A percentile compares a stretch with the other conserved stretches of the same genome.
phyloP scores from a whole-genome alignment of 2,888 invertebrate genomes.

The Aromia moschata region DNA sequence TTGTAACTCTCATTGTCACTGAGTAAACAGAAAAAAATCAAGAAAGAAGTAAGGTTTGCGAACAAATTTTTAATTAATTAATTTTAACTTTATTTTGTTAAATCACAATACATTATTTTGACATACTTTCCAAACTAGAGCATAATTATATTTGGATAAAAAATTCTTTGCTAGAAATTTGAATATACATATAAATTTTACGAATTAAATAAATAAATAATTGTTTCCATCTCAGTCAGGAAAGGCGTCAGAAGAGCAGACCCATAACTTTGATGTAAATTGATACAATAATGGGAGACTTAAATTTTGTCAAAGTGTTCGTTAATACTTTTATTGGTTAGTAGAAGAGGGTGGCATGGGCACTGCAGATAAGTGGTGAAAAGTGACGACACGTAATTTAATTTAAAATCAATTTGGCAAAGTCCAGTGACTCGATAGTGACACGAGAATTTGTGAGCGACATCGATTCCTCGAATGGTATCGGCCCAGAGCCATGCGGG shows the following conservation, averaged over 20 bases:
- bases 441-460: conserved; percentile 55
- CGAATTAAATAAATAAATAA: too few species aligned
- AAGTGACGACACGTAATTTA: conserved; percentile 60
- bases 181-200: too few species aligned
- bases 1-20: too few species aligned
- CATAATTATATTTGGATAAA: too few species aligned
- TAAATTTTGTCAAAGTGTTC: conserved; percentile 43
- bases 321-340: conserved; percentile 30
- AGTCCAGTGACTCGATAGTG: conserved; percentile 53
- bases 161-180: too few species aligned
- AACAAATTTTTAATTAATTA: too few species aligned
- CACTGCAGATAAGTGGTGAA: conserved; percentile 59
- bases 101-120: too few species aligned
- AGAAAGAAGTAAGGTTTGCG: too few species aligned
- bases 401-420: conserved; percentile 59
- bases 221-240: too few species aligned
- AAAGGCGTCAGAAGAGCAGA: neutral
- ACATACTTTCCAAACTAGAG: too few species aligned
- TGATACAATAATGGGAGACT: conserved; percentile 32
- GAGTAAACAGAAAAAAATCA: too few species aligned
- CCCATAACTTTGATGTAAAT: conserved; percentile 26
- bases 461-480: conserved; percentile 47
- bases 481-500: neutral
- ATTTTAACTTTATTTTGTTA: too few species aligned
- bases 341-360: conserved; percentile 48